Conservation (phyloP, 2,797 vertebrate species). For the Austrolebias charrua region DNA sequence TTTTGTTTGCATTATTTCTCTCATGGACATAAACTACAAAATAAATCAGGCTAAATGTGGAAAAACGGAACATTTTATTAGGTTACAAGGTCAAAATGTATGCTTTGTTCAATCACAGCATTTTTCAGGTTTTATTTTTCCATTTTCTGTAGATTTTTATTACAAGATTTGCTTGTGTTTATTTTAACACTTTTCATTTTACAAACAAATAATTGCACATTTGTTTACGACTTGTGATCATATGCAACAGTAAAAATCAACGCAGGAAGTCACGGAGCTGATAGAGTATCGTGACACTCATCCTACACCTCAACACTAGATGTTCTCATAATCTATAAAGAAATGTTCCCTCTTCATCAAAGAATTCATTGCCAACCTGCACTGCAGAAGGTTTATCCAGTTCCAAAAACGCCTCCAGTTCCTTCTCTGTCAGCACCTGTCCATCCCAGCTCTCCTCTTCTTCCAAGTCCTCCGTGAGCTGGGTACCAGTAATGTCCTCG, state of each 20-base stretch:
- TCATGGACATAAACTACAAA: neutral
- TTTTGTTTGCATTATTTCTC: conserved; percentile 22
- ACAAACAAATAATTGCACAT: too few species aligned
- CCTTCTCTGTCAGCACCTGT: conserved; percentile 55
- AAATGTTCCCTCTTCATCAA: conserved; percentile 83
- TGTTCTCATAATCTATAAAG: conserved; percentile 81
- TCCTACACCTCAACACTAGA: neutral
- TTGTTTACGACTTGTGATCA: too few species aligned
- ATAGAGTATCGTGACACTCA: too few species aligned
- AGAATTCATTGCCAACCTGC: conserved; percentile 83
- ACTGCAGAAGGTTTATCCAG: conserved; percentile 62
- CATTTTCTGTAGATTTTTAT: too few species aligned
- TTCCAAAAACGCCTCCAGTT: conserved; percentile 63
- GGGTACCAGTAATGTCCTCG: neutral
- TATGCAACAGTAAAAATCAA: too few species aligned
- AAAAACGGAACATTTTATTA: neutral
- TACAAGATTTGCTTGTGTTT: too few species aligned
- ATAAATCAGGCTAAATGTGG: neutral
- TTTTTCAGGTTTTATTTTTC: too few species aligned
- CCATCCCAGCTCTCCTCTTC: conserved; percentile 65
- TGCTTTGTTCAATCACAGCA: too few species aligned
- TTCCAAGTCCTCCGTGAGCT: conserved; percentile 17
- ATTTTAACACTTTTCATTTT: too few species aligned
- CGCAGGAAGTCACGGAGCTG: too few species aligned
- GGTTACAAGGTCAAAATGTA: neutral